Conservation (phyloP, 2,113 vertebrate species). For the Menura novaehollandiae region DNA sequence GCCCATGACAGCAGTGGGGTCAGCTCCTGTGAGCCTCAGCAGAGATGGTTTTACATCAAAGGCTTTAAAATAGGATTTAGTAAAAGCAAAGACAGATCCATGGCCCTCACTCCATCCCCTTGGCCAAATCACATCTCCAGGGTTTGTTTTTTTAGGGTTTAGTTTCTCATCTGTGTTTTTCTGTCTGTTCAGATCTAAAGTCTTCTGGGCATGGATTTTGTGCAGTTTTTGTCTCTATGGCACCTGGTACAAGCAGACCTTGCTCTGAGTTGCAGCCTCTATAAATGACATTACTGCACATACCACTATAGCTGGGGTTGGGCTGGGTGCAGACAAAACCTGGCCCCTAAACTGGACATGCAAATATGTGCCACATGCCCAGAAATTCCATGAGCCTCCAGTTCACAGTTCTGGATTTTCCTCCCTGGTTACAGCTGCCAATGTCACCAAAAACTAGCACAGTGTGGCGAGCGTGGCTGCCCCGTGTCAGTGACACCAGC, state of each 20-base stretch:
- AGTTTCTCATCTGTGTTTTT: background rate
- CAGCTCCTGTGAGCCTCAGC: background rate
- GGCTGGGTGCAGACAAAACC: background rate
- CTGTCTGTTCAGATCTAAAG: background rate
- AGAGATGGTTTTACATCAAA: background rate
- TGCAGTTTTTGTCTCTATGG: background rate
- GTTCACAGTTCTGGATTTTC: background rate
- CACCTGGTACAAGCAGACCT: background rate
- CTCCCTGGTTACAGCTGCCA: background rate
- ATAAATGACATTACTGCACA: background rate
- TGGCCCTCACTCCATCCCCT: accelerated
- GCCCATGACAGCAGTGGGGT: background rate
- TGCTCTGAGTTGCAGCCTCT: background rate
- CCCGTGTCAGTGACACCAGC: background rate
- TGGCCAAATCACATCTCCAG: background rate
- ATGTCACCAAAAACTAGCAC: background rate
- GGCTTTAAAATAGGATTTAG: background rate
- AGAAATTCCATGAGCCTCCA: background rate
- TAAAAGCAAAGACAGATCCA: background rate
- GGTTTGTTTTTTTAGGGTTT: background rate
- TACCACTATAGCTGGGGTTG: accelerated
- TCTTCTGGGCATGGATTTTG: background rate
- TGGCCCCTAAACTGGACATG: background rate
- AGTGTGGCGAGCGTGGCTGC: background rate
- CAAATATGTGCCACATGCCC: accelerated